Conservation (phyloP, 2,797 vertebrate species). For the Philypnodon macrostomus region DNA sequence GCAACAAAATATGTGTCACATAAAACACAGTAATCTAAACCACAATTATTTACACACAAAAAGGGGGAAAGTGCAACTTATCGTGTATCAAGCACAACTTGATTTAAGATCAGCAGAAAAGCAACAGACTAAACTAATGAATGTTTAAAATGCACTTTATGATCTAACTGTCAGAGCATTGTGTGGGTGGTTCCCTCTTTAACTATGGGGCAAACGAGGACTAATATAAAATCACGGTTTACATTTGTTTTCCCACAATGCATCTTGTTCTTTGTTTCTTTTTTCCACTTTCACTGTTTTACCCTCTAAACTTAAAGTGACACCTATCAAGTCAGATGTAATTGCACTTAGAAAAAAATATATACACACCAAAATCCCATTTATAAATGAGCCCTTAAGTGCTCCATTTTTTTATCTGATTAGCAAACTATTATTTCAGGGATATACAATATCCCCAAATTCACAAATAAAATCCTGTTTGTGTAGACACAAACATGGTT, state of each 20-base stretch:
- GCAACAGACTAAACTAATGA: slow-evolving; percentile 38
- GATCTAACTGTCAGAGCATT: slow-evolving; percentile 48
- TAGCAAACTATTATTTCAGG: slow-evolving; percentile 64
- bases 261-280: slow-evolving; percentile 11
- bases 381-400: slow-evolving; percentile 69
- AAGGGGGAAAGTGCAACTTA: slow-evolving; percentile 49
- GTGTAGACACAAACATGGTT: slow-evolving; percentile 61
- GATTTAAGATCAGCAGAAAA: slow-evolving; percentile 44
- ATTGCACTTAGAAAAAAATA: slow-evolving; percentile 82
- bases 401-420: slow-evolving; percentile 69
- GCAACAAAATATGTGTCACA: slow-evolving; percentile 53
- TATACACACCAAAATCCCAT: slow-evolving; percentile 75
- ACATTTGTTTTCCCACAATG: slow-evolving; percentile 32
- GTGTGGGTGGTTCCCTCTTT: slow-evolving; percentile 45
- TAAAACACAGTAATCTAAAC: slow-evolving; percentile 44
- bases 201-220: slow-evolving; percentile 25
- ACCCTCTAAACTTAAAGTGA: slow-evolving; percentile 59
- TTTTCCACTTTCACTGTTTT: slow-evolving; percentile 56
- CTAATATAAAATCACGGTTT: slow-evolving; percentile 44
- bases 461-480: slow-evolving; percentile 66
- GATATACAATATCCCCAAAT: slow-evolving; percentile 77
- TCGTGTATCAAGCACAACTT: slow-evolving; percentile 44
- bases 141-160: slow-evolving; percentile 30
- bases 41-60: slow-evolving; percentile 28
- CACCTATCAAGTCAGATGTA: slow-evolving; percentile 71